A percentile compares a stretch with the other conserved stretches of the same genome.
These are phyloP conservation scores for Dinomys branickii DNA, from an alignment of 2,113 vertebrate genomes.

Conservation along the genomic window DNA sequence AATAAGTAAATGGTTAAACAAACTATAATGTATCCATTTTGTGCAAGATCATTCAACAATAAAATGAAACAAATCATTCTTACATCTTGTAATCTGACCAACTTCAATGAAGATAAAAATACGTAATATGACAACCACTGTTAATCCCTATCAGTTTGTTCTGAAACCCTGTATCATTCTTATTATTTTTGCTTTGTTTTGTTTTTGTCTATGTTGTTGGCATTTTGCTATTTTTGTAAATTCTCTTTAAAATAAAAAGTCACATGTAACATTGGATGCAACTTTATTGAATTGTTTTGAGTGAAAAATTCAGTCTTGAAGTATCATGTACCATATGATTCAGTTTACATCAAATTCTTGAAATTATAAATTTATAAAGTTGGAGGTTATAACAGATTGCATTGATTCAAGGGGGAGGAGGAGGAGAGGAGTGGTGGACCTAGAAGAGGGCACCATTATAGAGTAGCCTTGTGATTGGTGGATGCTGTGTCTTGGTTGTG, in stretches of 20 bases:
- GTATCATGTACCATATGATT: not conserved
- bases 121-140: no score
- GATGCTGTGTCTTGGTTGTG: not conserved
- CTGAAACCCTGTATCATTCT: no score
- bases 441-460: not conserved
- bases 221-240: no score
- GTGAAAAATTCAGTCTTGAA: not conserved
- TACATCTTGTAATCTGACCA: no score
- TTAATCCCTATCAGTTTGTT: no score
- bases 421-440: accelerated
- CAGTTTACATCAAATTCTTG: not conserved
- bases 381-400: no score
- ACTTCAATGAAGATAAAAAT: no score
- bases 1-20: not conserved
- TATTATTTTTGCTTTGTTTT: no score
- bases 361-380: not conserved
- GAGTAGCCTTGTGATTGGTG: not conserved
- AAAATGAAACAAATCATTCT: not conserved
- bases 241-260: not conserved
- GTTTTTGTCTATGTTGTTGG: no score
- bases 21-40: not conserved
- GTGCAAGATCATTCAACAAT: not conserved
- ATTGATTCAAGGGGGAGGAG: not conserved
- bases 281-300: not conserved
- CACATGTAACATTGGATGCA: not conserved